Evolutionary conservation across 2,113 vertebrate genomes (phyloP).

Genomic region (Patagioenas fasciata): DNA sequence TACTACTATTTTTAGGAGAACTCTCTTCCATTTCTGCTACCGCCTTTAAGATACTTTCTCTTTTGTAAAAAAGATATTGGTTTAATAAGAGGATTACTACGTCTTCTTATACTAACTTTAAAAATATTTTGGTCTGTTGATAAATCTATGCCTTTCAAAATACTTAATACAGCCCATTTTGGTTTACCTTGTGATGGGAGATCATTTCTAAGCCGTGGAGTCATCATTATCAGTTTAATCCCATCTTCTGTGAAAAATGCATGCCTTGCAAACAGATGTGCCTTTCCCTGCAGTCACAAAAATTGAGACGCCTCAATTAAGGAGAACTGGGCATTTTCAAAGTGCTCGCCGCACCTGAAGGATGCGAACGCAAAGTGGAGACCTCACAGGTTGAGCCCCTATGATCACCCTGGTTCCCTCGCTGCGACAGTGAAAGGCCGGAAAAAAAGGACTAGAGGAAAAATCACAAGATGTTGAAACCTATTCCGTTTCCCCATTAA

Average conservation of each 20-base stretch:
- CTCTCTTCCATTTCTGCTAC: conserved; percentile 19
- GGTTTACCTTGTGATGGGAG: conserved; percentile 22
- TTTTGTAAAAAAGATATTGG: conserved; percentile 11
- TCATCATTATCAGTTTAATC: conserved; percentile 49
- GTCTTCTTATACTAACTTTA: conserved; percentile 25
- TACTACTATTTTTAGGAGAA: conserved; percentile 47
- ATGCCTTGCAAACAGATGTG: background rate
- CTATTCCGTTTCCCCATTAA: background rate
- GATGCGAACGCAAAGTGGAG: background rate
- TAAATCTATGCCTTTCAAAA: conserved; percentile 38
- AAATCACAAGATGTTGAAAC: background rate
- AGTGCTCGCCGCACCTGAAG: background rate
- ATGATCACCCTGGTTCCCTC: background rate
- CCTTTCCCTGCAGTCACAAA: background rate
- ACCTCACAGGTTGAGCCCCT: background rate
- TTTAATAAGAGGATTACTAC: conserved; percentile 43
- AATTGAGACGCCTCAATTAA: background rate
- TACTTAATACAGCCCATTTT: conserved; percentile 1
- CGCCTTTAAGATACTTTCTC: conserved; percentile 13
- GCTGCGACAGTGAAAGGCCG: background rate
- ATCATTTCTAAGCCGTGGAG: background rate
- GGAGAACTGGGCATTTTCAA: background rate
- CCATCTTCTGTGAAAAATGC: conserved; percentile 35
- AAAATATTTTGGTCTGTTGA: conserved; percentile 52
- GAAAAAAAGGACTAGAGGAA: background rate